Evolutionary conservation across 2,888 invertebrate species (phyloP).

Genomic region (Drosophila anceps): DNA sequence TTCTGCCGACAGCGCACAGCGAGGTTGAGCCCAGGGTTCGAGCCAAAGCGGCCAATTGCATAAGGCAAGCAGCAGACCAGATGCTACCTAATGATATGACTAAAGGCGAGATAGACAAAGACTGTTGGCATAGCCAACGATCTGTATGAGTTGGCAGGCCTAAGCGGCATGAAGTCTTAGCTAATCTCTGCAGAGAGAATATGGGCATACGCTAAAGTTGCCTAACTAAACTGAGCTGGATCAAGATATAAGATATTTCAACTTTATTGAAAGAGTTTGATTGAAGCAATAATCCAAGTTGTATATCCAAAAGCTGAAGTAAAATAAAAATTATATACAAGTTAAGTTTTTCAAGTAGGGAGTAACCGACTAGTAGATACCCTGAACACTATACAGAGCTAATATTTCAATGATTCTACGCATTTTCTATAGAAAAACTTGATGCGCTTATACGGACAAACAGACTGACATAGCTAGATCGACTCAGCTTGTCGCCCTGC

Average conservation of each 20-base stretch:
- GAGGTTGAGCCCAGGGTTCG: constrained; percentile 31
- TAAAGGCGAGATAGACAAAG: not conserved
- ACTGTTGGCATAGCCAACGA: constrained; percentile 32
- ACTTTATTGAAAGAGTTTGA: too few relatives aligned
- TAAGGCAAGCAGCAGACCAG: constrained; percentile 40
- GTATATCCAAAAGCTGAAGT: too few relatives aligned
- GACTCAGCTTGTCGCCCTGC: not conserved
- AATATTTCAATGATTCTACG: too few relatives aligned
- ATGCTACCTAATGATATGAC: constrained; percentile 61
- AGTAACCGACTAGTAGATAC: not conserved
- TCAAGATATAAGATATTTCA: not conserved
- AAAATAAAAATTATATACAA: too few relatives aligned
- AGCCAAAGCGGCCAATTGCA: constrained; percentile 40
- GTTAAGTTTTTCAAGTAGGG: too few relatives aligned
- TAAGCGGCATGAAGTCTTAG: constrained; percentile 62
- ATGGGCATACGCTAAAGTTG: not conserved
- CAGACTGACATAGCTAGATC: too few relatives aligned
- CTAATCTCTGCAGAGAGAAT: constrained; percentile 30
- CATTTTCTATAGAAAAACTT: too few relatives aligned
- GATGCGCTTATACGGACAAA: too few relatives aligned
- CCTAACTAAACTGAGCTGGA: not conserved
- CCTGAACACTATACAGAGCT: too few relatives aligned
- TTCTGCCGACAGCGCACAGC: constrained; percentile 35
- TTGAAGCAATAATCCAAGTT: too few relatives aligned
- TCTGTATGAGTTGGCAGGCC: constrained; percentile 59